A percentile compares a stretch with the other conserved stretches of the same genome.
These are phyloP conservation scores for Mystacornis crossleyi DNA, from an alignment of 2,113 vertebrate genomes.

Conservation along the genomic window DNA sequence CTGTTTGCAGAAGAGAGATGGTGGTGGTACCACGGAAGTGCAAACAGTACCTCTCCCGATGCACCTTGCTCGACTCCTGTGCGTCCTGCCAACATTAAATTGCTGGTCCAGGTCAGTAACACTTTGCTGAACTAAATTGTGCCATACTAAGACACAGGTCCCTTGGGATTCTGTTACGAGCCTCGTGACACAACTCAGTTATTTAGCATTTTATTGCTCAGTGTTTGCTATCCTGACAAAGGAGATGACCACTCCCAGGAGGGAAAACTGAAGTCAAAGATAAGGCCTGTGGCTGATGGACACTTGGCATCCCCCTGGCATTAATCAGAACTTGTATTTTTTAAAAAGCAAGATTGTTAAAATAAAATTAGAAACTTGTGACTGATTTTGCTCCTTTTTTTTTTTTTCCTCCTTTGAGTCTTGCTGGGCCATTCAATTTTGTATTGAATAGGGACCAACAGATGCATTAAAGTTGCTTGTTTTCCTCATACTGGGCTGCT, in stretches of 20 bases:
- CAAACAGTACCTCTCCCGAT: not conserved
- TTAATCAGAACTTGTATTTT: constrained; percentile 59
- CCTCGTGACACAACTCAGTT: not conserved
- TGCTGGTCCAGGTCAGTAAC: not conserved
- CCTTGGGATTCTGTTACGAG: not conserved
- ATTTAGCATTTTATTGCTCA: not conserved
- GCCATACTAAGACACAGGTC: not conserved
- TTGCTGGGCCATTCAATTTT: not conserved
- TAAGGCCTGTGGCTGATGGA: not conserved
- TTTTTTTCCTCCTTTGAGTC: not conserved
- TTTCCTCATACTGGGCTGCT: not conserved
- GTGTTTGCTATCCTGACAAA: not conserved
- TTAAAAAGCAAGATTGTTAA: constrained; percentile 74
- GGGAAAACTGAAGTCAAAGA: not conserved
- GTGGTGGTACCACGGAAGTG: not conserved
- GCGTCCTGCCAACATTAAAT: not conserved
- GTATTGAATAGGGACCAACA: not conserved
- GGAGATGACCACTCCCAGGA: not conserved
- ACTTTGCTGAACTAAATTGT: not conserved
- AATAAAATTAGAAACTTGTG: constrained; percentile 76
- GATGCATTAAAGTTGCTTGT: not conserved
- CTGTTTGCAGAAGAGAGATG: not conserved
- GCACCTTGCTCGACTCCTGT: not conserved
- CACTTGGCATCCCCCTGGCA: constrained; percentile 59
- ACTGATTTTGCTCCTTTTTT: constrained; percentile 7